Base-by-base conservation (phyloP, 1,140 invertebrate genomes). In the Archivesica marissinica region DNA sequence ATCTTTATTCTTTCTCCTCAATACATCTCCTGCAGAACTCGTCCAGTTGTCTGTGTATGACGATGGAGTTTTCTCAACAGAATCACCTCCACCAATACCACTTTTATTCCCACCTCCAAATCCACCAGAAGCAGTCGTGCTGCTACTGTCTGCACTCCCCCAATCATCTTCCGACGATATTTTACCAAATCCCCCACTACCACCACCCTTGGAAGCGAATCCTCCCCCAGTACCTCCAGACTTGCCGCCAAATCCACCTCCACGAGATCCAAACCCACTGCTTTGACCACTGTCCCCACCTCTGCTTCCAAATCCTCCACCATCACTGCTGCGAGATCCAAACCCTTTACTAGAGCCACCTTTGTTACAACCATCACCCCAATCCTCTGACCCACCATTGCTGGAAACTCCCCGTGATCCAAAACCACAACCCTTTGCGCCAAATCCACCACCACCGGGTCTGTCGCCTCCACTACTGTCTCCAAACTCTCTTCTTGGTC, bases 381-480 rank as follows among this genome's bases (percentile, higher is more conserved):
- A 41, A 25, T 50, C n/a, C 30, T 72, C 68, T 15, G 41, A 28
- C 0, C 20, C 28, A n/a, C 20, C 20, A 56, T 56, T 56, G 20
- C 6, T 6, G 25, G 4, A 13, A 35, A 47, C 44, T 33, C 61
- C 17, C 39, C 35, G 1, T 17, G 68, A 44, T 30, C 78, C 78
- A 70, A 81, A 81, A 2, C 59, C 70, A 0, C 84, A 66, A 38
- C 75, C 33, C 30, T 41, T 75, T 25, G 25, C 13, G 1, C 85
- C 85, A 64, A 86, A 85, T 41, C 87, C 87, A 33, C 74, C 76
- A 79, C 76, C 86, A 64, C 59, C 38, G 20, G 47, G 35, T 64
- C 76, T 64, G 6, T 39, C 76, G 1, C 68, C 72, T n/a, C 79
- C 88, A 68, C 78, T 33, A 44, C 70, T 59, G 17, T 72, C 56